Evolutionary conservation across 2,113 vertebrate species (phyloP).

Genomic region (Tenebrosternarchus preto): DNA sequence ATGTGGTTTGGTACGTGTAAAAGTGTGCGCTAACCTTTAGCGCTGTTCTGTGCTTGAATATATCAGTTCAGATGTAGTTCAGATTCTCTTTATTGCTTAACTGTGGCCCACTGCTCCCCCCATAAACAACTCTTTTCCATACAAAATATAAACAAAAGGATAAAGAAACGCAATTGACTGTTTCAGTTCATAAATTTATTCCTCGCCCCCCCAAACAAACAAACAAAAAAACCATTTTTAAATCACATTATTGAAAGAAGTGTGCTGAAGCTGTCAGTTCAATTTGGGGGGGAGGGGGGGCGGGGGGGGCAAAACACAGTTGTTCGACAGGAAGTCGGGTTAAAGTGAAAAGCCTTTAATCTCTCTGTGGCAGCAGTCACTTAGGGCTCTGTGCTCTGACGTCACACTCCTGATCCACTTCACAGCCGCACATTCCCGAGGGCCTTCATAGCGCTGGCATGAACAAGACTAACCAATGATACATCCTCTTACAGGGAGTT

Average conservation of each 20-base stretch:
- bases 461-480: background rate
- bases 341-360: no score
- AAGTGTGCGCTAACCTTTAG: background rate
- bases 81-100: no score
- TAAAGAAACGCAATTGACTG: no score
- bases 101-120: no score
- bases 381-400: background rate
- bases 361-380: background rate
- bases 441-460: background rate
- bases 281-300: conserved; percentile 50
- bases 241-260: conserved; percentile 61
- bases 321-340: conserved; percentile 9
- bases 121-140: no score
- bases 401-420: background rate
- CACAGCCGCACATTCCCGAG: background rate
- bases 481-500: background rate
- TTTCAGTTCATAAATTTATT: conserved; percentile 57
- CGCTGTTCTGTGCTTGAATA: no score
- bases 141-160: no score
- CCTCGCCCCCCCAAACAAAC: conserved; percentile 42
- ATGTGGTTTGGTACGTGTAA: background rate
- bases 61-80: no score
- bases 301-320: conserved; percentile 41
- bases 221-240: conserved; percentile 58
- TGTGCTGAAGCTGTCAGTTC: conserved; percentile 53